Evolutionary conservation across 2,797 vertebrate species (phyloP).

Genomic region (Podarcis lilfordi): DNA sequence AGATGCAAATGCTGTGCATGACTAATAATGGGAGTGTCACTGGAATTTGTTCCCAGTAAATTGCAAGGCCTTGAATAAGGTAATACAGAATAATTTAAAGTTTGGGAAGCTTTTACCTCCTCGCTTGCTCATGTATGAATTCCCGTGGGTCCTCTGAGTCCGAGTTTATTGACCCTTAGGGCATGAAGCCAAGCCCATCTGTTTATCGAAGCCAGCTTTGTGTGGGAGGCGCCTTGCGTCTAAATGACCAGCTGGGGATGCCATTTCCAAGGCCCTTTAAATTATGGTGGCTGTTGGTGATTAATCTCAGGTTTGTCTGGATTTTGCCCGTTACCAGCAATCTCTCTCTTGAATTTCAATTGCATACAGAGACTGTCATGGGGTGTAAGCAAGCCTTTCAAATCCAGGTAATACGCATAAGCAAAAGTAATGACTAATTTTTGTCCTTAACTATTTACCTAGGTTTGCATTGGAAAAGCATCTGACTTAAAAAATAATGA

Average conservation of each 20-base stretch:
- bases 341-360: not conserved
- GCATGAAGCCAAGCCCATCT: accelerated
- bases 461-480: not conserved
- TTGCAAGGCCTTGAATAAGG: not conserved
- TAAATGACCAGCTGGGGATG: not conserved
- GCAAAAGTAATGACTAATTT: not conserved
- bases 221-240: accelerated
- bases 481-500: not conserved
- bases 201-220: not conserved
- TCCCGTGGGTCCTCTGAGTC: not conserved
- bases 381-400: not conserved
- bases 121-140: not conserved
- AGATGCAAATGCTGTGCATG: not conserved
- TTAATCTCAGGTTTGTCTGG: not conserved
- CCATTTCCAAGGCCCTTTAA: not conserved
- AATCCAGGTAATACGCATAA: not conserved
- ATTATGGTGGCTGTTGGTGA: not conserved
- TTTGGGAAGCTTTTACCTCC: not conserved
- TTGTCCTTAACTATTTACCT: not conserved
- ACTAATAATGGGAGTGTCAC: not conserved
- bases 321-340: slow-evolving; percentile 3
- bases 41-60: not conserved
- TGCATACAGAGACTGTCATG: not conserved
- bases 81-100: not conserved
- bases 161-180: not conserved